Evolutionary conservation across 1,140 invertebrate species (phyloP).

Genomic region (Protaetia brevitarsis): DNA sequence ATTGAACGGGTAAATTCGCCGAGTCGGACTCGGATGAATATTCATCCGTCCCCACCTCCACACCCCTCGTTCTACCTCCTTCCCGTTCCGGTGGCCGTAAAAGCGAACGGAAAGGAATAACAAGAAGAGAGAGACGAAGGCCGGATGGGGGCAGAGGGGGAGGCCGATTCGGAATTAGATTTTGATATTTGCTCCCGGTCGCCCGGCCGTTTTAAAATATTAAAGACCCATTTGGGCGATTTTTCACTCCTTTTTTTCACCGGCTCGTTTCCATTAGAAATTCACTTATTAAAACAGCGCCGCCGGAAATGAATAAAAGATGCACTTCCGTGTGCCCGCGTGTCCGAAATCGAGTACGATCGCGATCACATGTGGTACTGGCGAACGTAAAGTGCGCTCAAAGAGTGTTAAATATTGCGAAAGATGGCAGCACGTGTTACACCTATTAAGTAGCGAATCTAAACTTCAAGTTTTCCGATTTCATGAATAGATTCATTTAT

Average conservation of each 20-base stretch:
- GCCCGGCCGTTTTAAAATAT: slow-evolving; percentile 1
- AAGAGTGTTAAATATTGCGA: too few species aligned
- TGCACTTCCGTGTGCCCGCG: not conserved
- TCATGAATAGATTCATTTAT: too few species aligned
- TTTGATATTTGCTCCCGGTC: not conserved
- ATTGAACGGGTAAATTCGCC: slow-evolving; percentile 14
- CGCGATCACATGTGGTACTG: not conserved
- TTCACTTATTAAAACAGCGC: slow-evolving; percentile 11
- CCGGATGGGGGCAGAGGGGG: not conserved
- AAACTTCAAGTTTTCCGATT: too few species aligned
- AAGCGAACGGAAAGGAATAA: slow-evolving; percentile 9
- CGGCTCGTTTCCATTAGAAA: slow-evolving; percentile 4
- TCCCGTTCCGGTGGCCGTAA: not conserved
- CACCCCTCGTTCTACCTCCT: too few species aligned
- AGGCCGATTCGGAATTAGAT: not conserved
- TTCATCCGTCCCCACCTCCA: slow-evolving; percentile 2
- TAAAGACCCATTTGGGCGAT: slow-evolving; percentile 9
- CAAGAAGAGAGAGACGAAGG: not conserved
- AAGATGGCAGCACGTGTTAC: too few species aligned
- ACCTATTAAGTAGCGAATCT: too few species aligned
- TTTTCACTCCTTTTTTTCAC: slow-evolving; percentile 15
- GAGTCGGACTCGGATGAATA: slow-evolving; percentile 3
- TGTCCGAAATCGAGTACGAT: not conserved
- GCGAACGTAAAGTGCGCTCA: too few species aligned
- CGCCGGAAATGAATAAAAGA: slow-evolving; percentile 10